Evolutionary conservation across 2,888 invertebrate species (phyloP).

Genomic region (Atethmia centrago): DNA sequence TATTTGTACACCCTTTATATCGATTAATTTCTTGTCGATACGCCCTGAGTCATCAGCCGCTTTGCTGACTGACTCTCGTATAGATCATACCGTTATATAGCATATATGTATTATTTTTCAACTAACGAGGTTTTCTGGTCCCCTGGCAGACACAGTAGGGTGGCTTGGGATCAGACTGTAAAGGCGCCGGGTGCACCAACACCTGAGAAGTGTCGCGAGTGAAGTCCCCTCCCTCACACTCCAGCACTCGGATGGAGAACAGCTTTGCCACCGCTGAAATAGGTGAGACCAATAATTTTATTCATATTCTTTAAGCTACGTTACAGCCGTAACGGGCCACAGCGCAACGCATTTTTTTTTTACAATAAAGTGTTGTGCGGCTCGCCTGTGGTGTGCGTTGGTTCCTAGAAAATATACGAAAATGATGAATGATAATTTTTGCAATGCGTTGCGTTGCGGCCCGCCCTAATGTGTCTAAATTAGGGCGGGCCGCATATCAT

Average conservation of each 20-base stretch:
- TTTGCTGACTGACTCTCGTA: background rate
- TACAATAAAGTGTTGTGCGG: background rate
- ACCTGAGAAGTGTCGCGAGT: slow-evolving; percentile 80
- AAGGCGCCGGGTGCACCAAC: slow-evolving; percentile 76
- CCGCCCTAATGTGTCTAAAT: background rate
- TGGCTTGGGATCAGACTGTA: slow-evolving; percentile 62
- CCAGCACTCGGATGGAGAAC: slow-evolving; percentile 91
- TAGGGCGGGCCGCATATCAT: too few species aligned
- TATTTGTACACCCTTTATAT: background rate
- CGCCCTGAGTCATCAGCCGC: background rate
- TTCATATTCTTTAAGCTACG: background rate
- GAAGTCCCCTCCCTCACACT: slow-evolving; percentile 92
- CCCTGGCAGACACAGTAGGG: slow-evolving; percentile 80
- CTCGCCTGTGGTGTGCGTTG: background rate
- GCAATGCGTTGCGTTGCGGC: background rate
- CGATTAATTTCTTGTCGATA: background rate
- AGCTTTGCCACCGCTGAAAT: slow-evolving; percentile 89
- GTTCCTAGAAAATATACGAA: background rate
- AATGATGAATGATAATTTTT: background rate
- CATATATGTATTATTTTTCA: background rate
- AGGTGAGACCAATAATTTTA: background rate
- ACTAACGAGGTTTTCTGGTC: slow-evolving; percentile 75
- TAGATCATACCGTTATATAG: background rate
- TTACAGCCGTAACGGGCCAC: background rate
- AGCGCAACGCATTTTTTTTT: background rate